phyloP scores from a whole-genome alignment of 1,140 invertebrate species.

The Bathynomus jamesi region DNA sequence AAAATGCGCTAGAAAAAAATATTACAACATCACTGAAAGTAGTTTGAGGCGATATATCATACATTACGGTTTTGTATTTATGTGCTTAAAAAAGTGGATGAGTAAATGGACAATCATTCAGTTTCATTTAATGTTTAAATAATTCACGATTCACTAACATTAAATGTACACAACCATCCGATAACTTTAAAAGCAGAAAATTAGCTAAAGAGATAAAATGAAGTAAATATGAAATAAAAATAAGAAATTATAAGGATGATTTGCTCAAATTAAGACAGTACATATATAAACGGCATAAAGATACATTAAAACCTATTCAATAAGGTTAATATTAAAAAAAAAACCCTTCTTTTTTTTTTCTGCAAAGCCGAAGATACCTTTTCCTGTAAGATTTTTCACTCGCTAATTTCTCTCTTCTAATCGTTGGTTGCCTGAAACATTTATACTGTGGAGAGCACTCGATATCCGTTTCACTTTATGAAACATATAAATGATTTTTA shows the following conservation, averaged over 20 bases:
- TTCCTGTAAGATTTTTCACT: background rate
- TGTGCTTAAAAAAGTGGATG: too few species aligned
- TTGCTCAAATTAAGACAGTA: background rate
- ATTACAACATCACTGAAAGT: too few species aligned
- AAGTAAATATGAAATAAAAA: background rate
- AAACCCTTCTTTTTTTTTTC: background rate
- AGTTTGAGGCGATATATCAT: too few species aligned
- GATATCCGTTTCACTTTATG: too few species aligned
- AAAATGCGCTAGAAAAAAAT: too few species aligned
- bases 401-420: background rate
- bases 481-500: background rate
- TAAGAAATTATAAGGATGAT: background rate
- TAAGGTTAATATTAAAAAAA: background rate
- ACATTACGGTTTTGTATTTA: too few species aligned
- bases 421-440: background rate
- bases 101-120: too few species aligned
- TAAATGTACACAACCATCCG: too few species aligned
- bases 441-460: background rate
- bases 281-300: background rate
- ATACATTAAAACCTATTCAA: background rate
- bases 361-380: background rate
- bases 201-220: too few species aligned
- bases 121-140: too few species aligned
- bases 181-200: too few species aligned
- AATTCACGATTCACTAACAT: too few species aligned